These are phyloP conservation scores for Kobus ellipsiprymnus DNA, from an alignment of 2,113 vertebrate genomes.

Conservation along the genomic window DNA sequence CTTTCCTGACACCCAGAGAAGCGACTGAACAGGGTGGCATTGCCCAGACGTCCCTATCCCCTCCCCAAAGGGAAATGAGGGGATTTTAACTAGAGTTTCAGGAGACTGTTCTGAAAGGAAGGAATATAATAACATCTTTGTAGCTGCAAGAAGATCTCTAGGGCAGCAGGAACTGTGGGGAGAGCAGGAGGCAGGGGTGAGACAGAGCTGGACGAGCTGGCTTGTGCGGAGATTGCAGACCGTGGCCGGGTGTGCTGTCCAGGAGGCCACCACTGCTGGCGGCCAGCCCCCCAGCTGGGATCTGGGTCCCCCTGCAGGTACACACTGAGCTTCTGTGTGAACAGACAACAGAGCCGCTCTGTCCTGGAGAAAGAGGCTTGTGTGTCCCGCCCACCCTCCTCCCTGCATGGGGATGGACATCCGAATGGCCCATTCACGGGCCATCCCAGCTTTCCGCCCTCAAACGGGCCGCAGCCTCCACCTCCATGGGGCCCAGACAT, in stretches of 20 bases:
- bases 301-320: neutral
- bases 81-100: neutral
- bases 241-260: neutral
- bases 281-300: neutral
- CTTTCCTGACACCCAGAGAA: neutral
- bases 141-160: neutral
- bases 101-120: neutral
- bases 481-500: neutral
- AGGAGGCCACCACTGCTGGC: neutral
- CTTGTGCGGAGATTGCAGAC: neutral
- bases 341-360: slow-evolving; percentile 40
- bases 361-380: slow-evolving; percentile 13
- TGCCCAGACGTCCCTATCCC: neutral
- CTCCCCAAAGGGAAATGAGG: neutral
- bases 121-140: slow-evolving; percentile 28
- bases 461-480: neutral
- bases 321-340: slow-evolving; percentile 37
- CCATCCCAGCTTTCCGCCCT: neutral
- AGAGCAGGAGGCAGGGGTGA: neutral
- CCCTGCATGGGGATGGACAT: neutral
- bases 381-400: neutral
- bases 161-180: neutral
- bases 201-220: neutral
- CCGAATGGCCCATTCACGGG: neutral
- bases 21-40: neutral